phyloP scores from a whole-genome alignment of 23 tunicate genomes.

The Ascidia mentula region DNA sequence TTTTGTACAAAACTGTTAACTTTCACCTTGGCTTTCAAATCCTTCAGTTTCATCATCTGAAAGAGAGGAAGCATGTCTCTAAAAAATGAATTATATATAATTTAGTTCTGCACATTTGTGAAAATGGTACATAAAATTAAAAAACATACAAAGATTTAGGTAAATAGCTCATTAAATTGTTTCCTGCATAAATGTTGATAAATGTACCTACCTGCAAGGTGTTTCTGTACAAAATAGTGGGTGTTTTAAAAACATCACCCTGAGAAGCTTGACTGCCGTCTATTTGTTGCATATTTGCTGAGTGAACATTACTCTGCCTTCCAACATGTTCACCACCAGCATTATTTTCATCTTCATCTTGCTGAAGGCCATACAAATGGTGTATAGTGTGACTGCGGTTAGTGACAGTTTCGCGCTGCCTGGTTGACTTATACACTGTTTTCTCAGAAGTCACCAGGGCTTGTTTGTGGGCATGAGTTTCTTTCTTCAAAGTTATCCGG shows the following conservation, averaged over 20 bases:
- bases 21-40: neutral
- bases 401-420: neutral
- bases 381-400: neutral
- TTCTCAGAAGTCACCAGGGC: neutral
- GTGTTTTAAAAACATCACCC: neutral
- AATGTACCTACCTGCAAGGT: neutral
- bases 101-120: too few relatives aligned
- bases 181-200: too few relatives aligned
- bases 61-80: neutral
- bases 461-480: neutral
- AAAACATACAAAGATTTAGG: too few relatives aligned
- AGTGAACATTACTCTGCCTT: neutral
- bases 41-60: constrained; percentile 21
- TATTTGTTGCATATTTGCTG: neutral
- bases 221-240: neutral
- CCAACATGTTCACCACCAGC: neutral
- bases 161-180: too few relatives aligned
- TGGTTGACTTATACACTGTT: neutral
- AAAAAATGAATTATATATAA: neutral
- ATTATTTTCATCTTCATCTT: neutral
- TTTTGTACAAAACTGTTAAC: neutral
- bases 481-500: neutral
- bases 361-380: constrained; percentile 11
- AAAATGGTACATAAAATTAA: too few relatives aligned
- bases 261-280: neutral